Base-by-base conservation (phyloP, 2,888 invertebrate species). In the Glyphotaelius pellucidus region DNA sequence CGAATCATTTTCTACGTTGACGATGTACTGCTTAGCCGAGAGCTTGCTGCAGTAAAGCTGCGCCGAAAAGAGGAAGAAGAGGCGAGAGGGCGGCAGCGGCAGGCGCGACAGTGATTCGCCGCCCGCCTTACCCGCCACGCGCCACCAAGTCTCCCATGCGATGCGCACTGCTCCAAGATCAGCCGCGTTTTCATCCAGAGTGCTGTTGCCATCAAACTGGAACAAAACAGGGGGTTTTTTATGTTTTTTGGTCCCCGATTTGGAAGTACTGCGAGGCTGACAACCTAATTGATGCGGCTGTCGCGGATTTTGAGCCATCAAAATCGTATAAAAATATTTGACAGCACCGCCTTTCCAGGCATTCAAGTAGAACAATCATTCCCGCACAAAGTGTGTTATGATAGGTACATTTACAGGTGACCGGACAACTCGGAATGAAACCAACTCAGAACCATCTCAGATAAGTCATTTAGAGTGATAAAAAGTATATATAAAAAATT, bases 121-220 rank as follows among this genome's bases (percentile, higher is more conserved):
- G 94, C 94, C 88, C 94, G 94, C 89, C 94, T 94, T 92, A 32
- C 94, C 93, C 31, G 92, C 93, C 15, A 95, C 93, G 12, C 94
- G 94, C 90, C 95, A 94, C 95, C 95, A 96, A 12, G 96, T 95
- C 92, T 95, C 95, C 93, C 95, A 95, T 52, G 96, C 95, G 90
- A 96, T 95, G 93, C 95, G 95, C 91, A 96, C 94, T 30, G 96
- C 96, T 15, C 95, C 95, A 90, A 96, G 95, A 93, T 96, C 96
- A 3, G 96, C 96, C 93, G 96, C 95, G 93, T 96, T 96, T 93
- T 96, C 96, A 93, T 96, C 96, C 91, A 95, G 94, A 15, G 96
- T 96, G 89, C 95, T 95, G 93, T 96, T 96, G 94, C 96, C 96
- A 93, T 96, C 96, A 93, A 96, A 96, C 96, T 96, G 93, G 5